These are phyloP conservation scores for Colletes collaris DNA, from an alignment of 2,888 invertebrate species.

Conservation along the genomic window DNA sequence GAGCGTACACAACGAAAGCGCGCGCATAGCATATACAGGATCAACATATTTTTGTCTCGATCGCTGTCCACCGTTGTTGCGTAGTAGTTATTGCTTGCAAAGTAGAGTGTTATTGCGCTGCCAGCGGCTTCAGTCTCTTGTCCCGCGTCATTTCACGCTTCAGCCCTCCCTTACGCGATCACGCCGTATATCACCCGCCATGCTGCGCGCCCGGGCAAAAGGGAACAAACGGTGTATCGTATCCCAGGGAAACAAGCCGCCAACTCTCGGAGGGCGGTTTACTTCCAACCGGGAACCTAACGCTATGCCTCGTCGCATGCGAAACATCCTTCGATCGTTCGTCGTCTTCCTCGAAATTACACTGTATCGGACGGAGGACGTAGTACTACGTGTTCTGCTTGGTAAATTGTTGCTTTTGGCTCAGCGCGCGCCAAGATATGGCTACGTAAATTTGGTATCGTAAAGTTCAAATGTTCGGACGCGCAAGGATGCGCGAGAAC, in stretches of 20 bases:
- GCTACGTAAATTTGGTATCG: too few species aligned
- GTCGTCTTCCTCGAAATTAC: too few species aligned
- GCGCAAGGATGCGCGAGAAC: too few species aligned
- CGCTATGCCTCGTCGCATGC: background rate
- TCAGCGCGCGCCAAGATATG: too few species aligned
- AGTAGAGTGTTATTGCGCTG: slow-evolving; percentile 63
- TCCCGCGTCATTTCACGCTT: slow-evolving; percentile 63
- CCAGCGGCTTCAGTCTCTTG: slow-evolving; percentile 64
- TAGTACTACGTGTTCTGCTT: too few species aligned
- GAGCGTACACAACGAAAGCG: slow-evolving; percentile 5
- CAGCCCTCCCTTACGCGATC: slow-evolving; percentile 29
- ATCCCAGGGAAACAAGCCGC: background rate
- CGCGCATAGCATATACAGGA: slow-evolving; percentile 17
- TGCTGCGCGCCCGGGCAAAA: background rate
- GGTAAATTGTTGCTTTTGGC: too few species aligned
- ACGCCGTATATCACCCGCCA: slow-evolving; percentile 2
- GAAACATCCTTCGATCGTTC: too few species aligned
- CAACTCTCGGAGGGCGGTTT: background rate
- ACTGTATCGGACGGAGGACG: too few species aligned
- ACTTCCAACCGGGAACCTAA: background rate
- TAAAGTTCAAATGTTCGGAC: too few species aligned
- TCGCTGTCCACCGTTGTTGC: slow-evolving; percentile 63
- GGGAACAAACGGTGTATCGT: slow-evolving; percentile 19
- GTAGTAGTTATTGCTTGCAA: slow-evolving; percentile 66
- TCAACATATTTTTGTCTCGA: slow-evolving; percentile 27